These are phyloP conservation scores for Sylvietta virens DNA, from an alignment of 2,113 vertebrate genomes.

Conservation along the genomic window DNA sequence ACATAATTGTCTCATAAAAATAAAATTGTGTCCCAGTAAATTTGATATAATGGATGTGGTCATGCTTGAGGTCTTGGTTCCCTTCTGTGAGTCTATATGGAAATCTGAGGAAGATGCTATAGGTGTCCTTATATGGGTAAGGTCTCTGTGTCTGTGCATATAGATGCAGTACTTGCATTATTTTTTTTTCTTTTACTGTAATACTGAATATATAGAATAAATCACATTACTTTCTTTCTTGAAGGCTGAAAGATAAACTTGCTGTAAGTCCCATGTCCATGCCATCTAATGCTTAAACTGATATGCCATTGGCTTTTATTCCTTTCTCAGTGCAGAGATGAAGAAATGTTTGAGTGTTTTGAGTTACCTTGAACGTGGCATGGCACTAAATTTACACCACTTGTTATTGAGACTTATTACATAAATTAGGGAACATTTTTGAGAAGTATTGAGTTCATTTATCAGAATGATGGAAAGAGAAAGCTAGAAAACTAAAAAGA, in stretches of 20 bases:
- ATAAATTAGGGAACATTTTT: background rate
- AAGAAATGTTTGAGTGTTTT: background rate
- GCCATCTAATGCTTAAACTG: background rate
- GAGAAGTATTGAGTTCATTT: background rate
- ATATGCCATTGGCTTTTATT: background rate
- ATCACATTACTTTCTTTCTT: background rate
- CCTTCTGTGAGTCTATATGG: background rate
- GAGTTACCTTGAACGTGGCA: background rate
- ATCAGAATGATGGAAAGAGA: background rate
- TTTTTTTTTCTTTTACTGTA: background rate
- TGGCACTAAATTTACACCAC: background rate
- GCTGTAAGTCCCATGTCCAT: background rate
- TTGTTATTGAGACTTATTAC: background rate
- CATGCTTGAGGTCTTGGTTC: background rate
- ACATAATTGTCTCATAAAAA: background rate
- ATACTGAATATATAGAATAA: background rate
- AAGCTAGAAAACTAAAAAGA: background rate
- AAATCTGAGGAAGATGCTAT: background rate
- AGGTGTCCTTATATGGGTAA: background rate
- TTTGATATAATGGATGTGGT: background rate
- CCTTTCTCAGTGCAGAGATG: background rate
- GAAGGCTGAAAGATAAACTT: background rate
- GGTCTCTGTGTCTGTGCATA: background rate
- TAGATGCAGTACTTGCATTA: background rate
- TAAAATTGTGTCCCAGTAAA: background rate